Conservation (phyloP, 1,140 invertebrate genomes). For the Plectrocnemia conspersa region DNA sequence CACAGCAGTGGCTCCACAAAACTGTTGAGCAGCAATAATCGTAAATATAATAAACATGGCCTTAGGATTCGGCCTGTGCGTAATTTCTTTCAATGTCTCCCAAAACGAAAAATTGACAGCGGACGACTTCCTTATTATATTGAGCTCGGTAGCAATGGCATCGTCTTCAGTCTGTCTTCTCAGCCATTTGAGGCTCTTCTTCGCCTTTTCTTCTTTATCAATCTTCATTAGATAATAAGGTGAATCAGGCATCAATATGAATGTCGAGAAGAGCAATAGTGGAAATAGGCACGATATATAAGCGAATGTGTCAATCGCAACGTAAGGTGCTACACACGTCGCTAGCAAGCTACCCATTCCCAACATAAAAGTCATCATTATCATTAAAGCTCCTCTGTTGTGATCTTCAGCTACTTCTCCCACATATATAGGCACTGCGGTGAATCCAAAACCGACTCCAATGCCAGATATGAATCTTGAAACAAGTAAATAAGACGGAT, state of each 20-base stretch:
- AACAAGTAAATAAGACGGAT: slow-evolving; percentile 40
- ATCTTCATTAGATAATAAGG: slow-evolving; percentile 27
- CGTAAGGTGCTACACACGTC: slow-evolving; percentile 21
- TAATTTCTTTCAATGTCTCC: slow-evolving; percentile 26
- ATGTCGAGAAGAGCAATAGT: slow-evolving; percentile 12
- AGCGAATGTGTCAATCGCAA: slow-evolving; percentile 18
- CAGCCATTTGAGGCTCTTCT: slow-evolving; percentile 25
- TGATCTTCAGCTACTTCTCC: slow-evolving; percentile 46
- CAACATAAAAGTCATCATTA: slow-evolving; percentile 28
- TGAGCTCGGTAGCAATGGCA: slow-evolving; percentile 21
- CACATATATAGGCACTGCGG: slow-evolving; percentile 47
- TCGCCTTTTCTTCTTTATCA: slow-evolving; percentile 27
- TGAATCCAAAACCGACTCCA: slow-evolving; percentile 44
- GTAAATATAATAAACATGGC: slow-evolving; percentile 25
- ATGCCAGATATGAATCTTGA: slow-evolving; percentile 47
- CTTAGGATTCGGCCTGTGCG: slow-evolving; percentile 28
- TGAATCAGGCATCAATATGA: slow-evolving; percentile 30
- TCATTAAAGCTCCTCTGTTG: slow-evolving; percentile 31
- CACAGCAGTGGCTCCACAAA: slow-evolving; percentile 26
- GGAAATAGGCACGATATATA: slow-evolving; percentile 26
- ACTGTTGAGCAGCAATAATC: slow-evolving; percentile 24
- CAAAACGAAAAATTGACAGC: slow-evolving; percentile 24
- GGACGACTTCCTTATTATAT: slow-evolving; percentile 24
- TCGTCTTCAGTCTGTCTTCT: slow-evolving; percentile 22
- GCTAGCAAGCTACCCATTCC: slow-evolving; percentile 24